These are phyloP conservation scores for Trachurus trachurus DNA, from an alignment of 2,797 vertebrate genomes.

Conservation along the genomic window DNA sequence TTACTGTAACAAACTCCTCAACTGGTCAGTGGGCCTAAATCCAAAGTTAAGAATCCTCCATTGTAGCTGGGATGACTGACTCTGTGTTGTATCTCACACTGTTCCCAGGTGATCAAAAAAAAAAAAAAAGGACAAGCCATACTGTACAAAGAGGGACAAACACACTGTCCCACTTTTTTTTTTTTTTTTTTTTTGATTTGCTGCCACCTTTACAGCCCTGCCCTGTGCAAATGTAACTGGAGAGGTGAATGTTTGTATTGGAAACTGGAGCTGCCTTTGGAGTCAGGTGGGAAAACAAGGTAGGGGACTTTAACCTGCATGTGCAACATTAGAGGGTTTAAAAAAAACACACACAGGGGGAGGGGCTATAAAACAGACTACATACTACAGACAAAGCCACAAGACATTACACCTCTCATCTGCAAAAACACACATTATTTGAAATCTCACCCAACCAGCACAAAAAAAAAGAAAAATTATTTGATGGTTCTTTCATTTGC, in stretches of 20 bases:
- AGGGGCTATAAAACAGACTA: constrained; percentile 40
- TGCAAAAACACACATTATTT: constrained; percentile 51
- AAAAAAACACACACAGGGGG: constrained; percentile 54
- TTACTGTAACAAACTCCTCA: constrained; percentile 5
- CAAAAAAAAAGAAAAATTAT: constrained; percentile 3
- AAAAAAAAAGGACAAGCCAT: constrained; percentile 41
- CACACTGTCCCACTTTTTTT: constrained; percentile 25
- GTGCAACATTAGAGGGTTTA: constrained; percentile 57
- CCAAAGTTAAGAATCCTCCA: constrained; percentile 12
- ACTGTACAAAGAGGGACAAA: constrained; percentile 48
- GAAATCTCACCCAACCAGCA: neutral
- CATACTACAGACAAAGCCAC: constrained; percentile 20
- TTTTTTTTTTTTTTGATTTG: constrained; percentile 45
- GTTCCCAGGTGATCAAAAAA: constrained; percentile 27
- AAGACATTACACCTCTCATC: constrained; percentile 33
- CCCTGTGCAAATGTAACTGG: constrained; percentile 84
- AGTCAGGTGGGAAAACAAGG: constrained; percentile 79
- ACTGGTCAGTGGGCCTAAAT: constrained; percentile 11
- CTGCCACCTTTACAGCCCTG: constrained; percentile 59
- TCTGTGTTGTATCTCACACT: constrained; percentile 23
- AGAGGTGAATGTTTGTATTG: constrained; percentile 83
- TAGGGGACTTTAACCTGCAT: constrained; percentile 77
- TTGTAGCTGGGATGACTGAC: neutral
- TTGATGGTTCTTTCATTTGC: constrained; percentile 23
- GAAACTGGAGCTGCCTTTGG: constrained; percentile 81